Evolutionary conservation across 2,888 invertebrate species (phyloP), one percentile per base, ranked within the genome.

Genomic region (Tenthredo distinguenda): DNA sequence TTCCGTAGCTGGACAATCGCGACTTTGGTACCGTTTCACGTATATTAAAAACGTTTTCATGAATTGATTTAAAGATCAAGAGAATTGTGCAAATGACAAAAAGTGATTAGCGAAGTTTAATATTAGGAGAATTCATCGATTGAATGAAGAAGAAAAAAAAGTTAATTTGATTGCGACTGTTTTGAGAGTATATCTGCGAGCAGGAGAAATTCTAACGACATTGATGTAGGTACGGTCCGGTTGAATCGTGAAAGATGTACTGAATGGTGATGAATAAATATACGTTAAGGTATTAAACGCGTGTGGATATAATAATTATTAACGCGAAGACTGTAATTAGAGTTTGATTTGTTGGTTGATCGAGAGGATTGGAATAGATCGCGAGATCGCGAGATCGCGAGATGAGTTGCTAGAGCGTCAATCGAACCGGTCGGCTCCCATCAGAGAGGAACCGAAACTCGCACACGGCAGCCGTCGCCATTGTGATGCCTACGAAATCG

Each of bases 401-500:
- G 81, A 34, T 12, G 6, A 18, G 43, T 40, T 12, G 43, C 3
- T 40, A 7, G 40, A 43, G 43, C 72, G 43, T 74, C 40, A 74
- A 74, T 74, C 72, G 72, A 74, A 74, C 40, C 43, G 43, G 72
- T 74, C 68, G 68, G 83, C 68, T 83, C 7, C 10, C 68, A 83
- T 83, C 83, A 83, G 83, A 83, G 68, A 47, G 62, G 26, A 37
- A 81, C 40, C 40, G 83, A 37, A 31, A 12, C 83, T 71, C 83
- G 76, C 50, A 81, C 71, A 74, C 72, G 58, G 71, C 81, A 62
- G 84, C 71, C 84, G 55, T 87, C 87, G 89, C 88, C 89, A 91
- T 90, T 90, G 91, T 89, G 87, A 87, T 86, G 85, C 81, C 86
- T 85, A 86, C 87, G 87, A 85, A 89, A 90, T 92, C 93, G 92